Conservation (phyloP, 2,797 vertebrate species). For the Crenuchus spilurus region DNA sequence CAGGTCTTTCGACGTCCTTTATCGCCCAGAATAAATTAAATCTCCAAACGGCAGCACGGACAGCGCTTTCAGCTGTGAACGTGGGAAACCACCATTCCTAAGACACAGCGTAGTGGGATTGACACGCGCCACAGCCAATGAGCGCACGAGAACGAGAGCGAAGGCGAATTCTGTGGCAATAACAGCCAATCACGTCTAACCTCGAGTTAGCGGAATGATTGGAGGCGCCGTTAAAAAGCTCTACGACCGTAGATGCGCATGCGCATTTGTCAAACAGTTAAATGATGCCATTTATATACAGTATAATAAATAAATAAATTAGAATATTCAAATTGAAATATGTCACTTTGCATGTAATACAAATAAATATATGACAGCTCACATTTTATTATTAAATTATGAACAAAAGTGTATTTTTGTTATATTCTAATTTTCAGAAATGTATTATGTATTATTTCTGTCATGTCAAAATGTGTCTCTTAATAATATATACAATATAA, state of each 20-base stretch:
- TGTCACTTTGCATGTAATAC: no score
- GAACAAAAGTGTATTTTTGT: no score
- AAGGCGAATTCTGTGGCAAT: not conserved
- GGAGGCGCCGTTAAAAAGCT: not conserved
- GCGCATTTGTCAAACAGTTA: no score
- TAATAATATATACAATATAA: no score
- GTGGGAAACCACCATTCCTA: constrained; percentile 60
- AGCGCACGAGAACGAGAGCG: not conserved
- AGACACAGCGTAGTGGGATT: constrained; percentile 55
- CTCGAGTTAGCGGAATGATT: not conserved
- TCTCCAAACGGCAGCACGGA: constrained; percentile 54
- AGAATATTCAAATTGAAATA: no score
- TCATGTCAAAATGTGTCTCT: no score
- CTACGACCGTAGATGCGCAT: not conserved
- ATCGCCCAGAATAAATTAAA: constrained; percentile 50
- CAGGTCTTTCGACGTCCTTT: constrained; percentile 51
- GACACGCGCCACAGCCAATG: constrained; percentile 70
- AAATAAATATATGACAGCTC: no score
- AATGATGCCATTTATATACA: no score
- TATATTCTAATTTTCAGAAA: no score
- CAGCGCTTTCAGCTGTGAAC: constrained; percentile 70
- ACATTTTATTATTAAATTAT: no score
- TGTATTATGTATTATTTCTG: no score
- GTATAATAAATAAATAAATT: no score
- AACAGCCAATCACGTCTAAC: constrained; percentile 1